Conservation (phyloP, 23 tunicate genomes). For the Styela plicata region DNA sequence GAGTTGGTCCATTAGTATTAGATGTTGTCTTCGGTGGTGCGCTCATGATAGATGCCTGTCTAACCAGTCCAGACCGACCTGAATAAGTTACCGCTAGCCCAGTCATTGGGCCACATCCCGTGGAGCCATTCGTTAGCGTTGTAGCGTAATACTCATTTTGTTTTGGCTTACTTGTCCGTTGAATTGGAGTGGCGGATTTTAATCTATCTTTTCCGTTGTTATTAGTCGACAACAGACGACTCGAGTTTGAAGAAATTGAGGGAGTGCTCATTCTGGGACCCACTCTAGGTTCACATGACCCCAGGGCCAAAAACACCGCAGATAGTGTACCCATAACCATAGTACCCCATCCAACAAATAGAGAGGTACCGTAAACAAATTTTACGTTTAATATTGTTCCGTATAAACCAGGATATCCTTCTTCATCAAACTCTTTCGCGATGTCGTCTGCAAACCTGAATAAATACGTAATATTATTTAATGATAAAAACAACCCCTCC, state of each 20-base stretch:
- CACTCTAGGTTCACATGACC: constrained; percentile 5
- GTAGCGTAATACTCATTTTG: constrained; percentile 5
- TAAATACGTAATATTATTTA: too few species aligned
- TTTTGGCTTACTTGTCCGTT: neutral
- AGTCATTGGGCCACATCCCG: neutral
- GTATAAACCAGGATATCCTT: neutral
- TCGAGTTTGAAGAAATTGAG: neutral
- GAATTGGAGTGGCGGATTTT: neutral
- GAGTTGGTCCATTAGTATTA: neutral
- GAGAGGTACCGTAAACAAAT: neutral
- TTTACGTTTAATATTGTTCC: neutral
- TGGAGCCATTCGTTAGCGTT: neutral
- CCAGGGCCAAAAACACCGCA: neutral
- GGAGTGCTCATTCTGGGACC: constrained; percentile 5
- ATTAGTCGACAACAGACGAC: neutral
- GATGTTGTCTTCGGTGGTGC: neutral
- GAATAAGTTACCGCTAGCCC: neutral
- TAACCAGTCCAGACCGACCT: neutral
- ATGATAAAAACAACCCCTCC: too few species aligned
- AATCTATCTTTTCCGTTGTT: neutral
- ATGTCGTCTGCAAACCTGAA: constrained; percentile 15
- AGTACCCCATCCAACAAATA: constrained; percentile 9
- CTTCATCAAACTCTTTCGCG: neutral
- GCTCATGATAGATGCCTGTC: neutral
- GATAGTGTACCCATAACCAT: neutral